Evolutionary conservation across 2,797 vertebrate species (phyloP).

Genomic region (Bradypodion ventrale): DNA sequence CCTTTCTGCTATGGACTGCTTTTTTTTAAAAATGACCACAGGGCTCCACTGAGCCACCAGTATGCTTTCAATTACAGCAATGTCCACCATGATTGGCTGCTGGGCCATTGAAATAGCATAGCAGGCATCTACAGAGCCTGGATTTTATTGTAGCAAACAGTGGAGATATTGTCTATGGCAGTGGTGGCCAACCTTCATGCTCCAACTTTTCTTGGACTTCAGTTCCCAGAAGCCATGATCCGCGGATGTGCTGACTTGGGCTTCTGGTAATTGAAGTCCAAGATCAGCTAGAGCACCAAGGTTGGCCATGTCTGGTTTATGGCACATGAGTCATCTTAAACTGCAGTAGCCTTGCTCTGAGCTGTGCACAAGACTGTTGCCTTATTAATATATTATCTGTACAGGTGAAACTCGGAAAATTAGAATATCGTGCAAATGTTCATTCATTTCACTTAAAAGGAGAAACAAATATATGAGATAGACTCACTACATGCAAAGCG

Average conservation of each 20-base stretch:
- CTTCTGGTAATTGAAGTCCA: no score
- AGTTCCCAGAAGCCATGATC: no score
- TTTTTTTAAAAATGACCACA: not conserved
- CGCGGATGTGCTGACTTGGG: no score
- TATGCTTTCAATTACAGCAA: not conserved
- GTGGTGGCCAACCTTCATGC: no score
- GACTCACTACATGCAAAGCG: no score
- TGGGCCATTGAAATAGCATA: not conserved
- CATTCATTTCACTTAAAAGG: no score
- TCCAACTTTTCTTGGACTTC: no score
- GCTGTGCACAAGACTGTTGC: not conserved
- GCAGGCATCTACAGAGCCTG: not conserved
- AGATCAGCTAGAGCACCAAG: no score
- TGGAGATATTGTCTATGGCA: not conserved
- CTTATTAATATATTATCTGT: not conserved
- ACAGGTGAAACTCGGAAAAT: no score
- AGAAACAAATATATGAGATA: no score
- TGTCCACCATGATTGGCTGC: not conserved
- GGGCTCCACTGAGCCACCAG: not conserved
- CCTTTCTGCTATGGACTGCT: not conserved
- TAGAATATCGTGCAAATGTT: no score
- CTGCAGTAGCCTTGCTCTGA: not conserved
- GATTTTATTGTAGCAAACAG: not conserved
- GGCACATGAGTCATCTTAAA: not conserved
- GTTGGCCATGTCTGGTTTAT: no score